A percentile compares a stretch with the other conserved stretches of the same genome.
These are phyloP conservation scores for Cyanoderma ruficeps DNA, from an alignment of 2,113 vertebrate genomes.

Conservation along the genomic window DNA sequence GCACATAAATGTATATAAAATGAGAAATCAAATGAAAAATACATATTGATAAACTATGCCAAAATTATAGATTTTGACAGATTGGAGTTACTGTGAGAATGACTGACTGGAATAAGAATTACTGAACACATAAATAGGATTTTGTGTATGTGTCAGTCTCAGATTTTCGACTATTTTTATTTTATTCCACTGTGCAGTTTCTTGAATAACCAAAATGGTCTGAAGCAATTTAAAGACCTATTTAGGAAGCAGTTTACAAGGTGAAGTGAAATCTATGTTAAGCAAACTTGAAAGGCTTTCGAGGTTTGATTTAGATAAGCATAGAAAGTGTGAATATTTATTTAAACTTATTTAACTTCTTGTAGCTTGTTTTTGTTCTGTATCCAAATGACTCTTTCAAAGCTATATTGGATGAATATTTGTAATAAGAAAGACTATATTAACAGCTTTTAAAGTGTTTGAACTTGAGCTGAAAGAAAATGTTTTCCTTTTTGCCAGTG, in stretches of 20 bases:
- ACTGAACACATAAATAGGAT: neutral
- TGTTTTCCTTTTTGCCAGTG: neutral
- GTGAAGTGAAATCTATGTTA: neutral
- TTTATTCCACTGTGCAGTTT: neutral
- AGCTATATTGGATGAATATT: neutral
- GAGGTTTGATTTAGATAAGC: neutral
- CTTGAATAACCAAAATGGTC: conserved; percentile 15
- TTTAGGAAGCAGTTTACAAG: neutral
- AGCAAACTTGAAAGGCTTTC: conserved; percentile 4
- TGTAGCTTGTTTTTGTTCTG: conserved; percentile 3
- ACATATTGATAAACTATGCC: neutral
- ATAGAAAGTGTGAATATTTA: neutral
- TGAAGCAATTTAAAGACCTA: neutral
- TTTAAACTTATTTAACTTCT: conserved; percentile 27
- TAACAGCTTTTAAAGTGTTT: neutral
- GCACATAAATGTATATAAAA: neutral
- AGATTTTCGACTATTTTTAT: neutral
- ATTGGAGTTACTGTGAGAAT: neutral
- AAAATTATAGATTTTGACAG: neutral
- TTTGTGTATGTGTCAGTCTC: neutral
- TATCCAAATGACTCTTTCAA: conserved; percentile 15
- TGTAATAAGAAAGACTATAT: neutral
- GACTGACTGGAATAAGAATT: neutral
- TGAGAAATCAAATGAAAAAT: conserved; percentile 29
- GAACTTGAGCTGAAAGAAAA: neutral